Conservation (phyloP, 2,888 invertebrate species). For the Campopleginae sp. region DNA sequence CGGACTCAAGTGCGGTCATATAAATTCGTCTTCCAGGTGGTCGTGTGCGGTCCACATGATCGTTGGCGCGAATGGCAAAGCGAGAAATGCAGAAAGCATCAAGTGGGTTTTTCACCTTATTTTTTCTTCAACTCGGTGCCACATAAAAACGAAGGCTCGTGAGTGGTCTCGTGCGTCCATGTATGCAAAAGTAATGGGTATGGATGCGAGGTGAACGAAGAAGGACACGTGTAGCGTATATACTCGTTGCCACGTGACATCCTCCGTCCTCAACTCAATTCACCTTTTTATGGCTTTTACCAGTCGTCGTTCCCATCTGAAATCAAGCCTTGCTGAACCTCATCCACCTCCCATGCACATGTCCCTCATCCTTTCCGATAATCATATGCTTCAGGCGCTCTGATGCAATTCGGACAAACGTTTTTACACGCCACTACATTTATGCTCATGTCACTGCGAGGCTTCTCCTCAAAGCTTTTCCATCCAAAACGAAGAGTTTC, state of each 20-base stretch:
- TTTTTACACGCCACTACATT: neutral
- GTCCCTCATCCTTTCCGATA: neutral
- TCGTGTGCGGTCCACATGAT: slow-evolving; percentile 36
- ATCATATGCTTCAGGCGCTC: slow-evolving; percentile 6
- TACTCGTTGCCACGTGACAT: slow-evolving; percentile 51
- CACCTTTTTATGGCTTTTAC: slow-evolving; percentile 19
- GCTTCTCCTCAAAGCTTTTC: neutral
- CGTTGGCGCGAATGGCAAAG: slow-evolving; percentile 50
- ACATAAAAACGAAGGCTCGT: slow-evolving; percentile 7
- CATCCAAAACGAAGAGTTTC: neutral
- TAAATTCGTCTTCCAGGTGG: slow-evolving; percentile 59
- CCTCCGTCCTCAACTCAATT: slow-evolving; percentile 24
- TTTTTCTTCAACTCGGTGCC: slow-evolving; percentile 2
- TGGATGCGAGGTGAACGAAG: slow-evolving; percentile 5
- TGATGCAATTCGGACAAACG: slow-evolving; percentile 34
- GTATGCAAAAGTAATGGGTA: slow-evolving; percentile 15
- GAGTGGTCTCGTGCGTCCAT: neutral
- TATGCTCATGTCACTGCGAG: neutral
- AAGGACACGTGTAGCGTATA: slow-evolving; percentile 7
- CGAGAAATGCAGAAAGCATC: slow-evolving; percentile 39
- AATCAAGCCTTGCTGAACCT: slow-evolving; percentile 30
- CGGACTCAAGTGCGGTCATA: slow-evolving; percentile 55
- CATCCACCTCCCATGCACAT: neutral
- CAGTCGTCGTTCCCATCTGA: slow-evolving; percentile 33
- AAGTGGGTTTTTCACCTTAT: slow-evolving; percentile 40